phyloP scores from a whole-genome alignment of 2,113 vertebrate genomes.

The Oxygymnocypris stewartii region DNA sequence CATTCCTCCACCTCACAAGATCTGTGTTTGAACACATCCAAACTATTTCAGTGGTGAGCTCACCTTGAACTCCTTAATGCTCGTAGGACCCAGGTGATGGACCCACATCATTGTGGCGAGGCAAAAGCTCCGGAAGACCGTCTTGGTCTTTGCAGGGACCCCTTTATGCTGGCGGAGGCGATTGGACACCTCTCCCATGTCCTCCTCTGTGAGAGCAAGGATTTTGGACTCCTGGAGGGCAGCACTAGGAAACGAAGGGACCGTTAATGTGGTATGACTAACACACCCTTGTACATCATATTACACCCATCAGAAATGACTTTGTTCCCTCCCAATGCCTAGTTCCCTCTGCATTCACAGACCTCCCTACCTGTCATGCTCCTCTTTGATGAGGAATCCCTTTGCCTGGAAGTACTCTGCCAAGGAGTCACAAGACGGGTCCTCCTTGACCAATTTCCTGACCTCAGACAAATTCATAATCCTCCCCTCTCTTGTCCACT shows the following conservation, averaged over 20 bases:
- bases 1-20: too few species aligned
- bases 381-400: not conserved
- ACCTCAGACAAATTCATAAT: not conserved
- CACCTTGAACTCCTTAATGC: not conserved
- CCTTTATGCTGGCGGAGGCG: not conserved
- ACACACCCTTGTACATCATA: not conserved
- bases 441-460: not conserved
- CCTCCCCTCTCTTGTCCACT: not conserved
- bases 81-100: not conserved
- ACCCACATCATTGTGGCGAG: not conserved
- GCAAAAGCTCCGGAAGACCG: not conserved
- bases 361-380: not conserved
- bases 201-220: not conserved
- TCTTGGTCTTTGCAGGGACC: not conserved
- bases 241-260: not conserved
- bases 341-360: not conserved
- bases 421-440: slow-evolving; percentile 2
- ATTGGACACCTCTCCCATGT: not conserved
- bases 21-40: not conserved
- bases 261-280: not conserved
- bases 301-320: not conserved
- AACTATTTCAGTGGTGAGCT: not conserved
- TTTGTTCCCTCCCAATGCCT: too few species aligned
- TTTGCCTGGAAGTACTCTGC: not conserved
- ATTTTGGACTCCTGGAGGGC: not conserved